A percentile compares a stretch with the other conserved stretches of the same genome.
Evolutionary conservation across 1,140 invertebrate genomes (phyloP).

Genomic region (Bursaphelenchus mucronatus): DNA sequence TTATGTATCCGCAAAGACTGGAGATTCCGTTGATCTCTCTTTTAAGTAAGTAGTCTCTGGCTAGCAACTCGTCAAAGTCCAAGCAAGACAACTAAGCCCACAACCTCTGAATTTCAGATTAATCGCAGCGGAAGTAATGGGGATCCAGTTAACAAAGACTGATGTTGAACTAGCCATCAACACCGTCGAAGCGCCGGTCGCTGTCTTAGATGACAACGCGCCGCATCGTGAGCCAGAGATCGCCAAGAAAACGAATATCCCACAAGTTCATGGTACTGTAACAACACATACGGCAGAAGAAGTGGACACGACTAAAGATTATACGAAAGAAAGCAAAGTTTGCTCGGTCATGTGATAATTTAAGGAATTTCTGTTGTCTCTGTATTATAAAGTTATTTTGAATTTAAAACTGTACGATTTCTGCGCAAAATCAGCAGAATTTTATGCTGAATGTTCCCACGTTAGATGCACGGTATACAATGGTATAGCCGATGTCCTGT

Average conservation of each 20-base stretch:
- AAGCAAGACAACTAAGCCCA: not conserved
- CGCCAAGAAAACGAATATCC: not conserved
- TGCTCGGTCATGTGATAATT: conserved; percentile 7
- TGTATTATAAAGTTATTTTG: too few species aligned
- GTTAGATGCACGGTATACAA: too few species aligned
- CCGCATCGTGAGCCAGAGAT: not conserved
- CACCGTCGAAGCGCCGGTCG: conserved; percentile 67
- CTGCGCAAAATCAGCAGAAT: too few species aligned
- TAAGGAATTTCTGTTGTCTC: too few species aligned
- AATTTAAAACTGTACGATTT: too few species aligned
- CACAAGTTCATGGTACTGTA: conserved; percentile 10
- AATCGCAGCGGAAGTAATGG: conserved; percentile 69
- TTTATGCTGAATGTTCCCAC: too few species aligned
- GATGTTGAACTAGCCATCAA: conserved; percentile 70
- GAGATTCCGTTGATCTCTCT: conserved; percentile 72
- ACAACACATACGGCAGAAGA: conserved; percentile 1
- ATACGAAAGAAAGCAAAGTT: conserved; percentile 7
- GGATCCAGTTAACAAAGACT: conserved; percentile 67
- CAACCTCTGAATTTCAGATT: conserved; percentile 64
- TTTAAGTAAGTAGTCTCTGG: conserved; percentile 45
- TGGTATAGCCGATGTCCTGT: too few species aligned
- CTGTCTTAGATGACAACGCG: conserved; percentile 21
- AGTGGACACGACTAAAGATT: conserved; percentile 2
- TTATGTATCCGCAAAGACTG: conserved; percentile 79
- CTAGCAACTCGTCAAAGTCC: not conserved